Conservation (phyloP, 2,113 vertebrate genomes). For the Pleuronectes platessa region DNA sequence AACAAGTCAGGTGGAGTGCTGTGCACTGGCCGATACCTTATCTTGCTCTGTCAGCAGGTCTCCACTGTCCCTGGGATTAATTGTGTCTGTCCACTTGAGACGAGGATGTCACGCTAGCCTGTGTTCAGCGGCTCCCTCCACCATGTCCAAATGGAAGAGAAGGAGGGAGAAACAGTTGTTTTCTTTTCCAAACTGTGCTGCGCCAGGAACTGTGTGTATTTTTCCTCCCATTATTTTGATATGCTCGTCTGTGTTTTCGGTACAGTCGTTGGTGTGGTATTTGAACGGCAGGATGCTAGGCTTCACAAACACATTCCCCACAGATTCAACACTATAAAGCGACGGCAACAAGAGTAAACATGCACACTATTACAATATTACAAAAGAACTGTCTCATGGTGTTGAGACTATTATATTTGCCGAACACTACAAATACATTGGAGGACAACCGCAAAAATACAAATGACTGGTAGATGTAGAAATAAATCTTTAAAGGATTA, state of each 20-base stretch:
- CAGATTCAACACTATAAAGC: not conserved
- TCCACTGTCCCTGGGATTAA: slow-evolving; percentile 71
- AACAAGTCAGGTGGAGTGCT: slow-evolving; percentile 59
- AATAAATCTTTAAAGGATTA: no score
- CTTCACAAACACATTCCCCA: slow-evolving; percentile 2
- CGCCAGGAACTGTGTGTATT: not conserved
- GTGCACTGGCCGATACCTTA: slow-evolving; percentile 64
- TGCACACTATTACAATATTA: no score
- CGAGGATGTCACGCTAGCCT: slow-evolving; percentile 60
- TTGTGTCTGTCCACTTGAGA: slow-evolving; percentile 74
- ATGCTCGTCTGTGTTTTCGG: not conserved
- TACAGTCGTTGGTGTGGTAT: not conserved
- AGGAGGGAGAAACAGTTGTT: slow-evolving; percentile 21
- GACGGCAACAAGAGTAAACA: not conserved
- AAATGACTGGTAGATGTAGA: not conserved
- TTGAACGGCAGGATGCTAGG: not conserved
- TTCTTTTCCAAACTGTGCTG: slow-evolving; percentile 8
- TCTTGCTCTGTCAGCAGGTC: slow-evolving; percentile 72
- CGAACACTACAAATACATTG: not conserved
- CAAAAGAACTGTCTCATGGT: not conserved
- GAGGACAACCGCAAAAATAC: not conserved
- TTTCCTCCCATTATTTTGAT: not conserved
- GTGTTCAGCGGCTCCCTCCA: slow-evolving; percentile 49
- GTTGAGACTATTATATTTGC: no score
- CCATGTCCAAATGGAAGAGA: slow-evolving; percentile 35